Percentiles rank a stretch among this genome's conserved stretches.
These are phyloP conservation scores for Leptosomus discolor DNA, from an alignment of 2,113 vertebrate species.

Conservation along the genomic window DNA sequence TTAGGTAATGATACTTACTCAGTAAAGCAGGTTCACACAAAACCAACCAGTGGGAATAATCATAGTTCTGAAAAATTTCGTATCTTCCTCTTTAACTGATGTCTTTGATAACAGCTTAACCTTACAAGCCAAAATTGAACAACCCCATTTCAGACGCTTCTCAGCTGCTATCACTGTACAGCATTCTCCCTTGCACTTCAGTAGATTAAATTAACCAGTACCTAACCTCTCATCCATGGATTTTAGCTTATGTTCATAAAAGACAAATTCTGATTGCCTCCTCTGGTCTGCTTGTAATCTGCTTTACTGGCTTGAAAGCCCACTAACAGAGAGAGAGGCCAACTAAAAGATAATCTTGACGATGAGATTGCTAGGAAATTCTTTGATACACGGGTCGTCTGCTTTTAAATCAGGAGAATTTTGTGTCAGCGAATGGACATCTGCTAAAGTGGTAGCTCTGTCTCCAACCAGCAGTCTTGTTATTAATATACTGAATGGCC, in stretches of 20 bases:
- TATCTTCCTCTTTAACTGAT: not conserved
- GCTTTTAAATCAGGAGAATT: not conserved
- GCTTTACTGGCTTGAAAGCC: not conserved
- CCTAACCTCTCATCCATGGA: not conserved
- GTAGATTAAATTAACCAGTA: not conserved
- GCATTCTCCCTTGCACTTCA: not conserved
- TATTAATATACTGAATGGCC: not conserved
- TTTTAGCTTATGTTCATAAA: not conserved
- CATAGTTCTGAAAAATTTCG: not conserved
- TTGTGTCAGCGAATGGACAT: not conserved
- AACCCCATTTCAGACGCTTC: not conserved
- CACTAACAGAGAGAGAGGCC: not conserved
- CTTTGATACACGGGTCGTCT: not conserved
- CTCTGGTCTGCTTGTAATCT: not conserved
- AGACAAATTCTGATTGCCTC: not conserved
- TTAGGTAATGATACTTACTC: not conserved
- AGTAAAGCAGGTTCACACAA: not conserved
- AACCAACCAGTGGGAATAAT: not conserved
- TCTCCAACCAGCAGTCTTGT: not conserved
- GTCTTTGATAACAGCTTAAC: not conserved
- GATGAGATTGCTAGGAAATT: not conserved
- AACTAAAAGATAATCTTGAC: not conserved
- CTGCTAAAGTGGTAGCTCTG: not conserved
- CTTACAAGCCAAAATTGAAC: not conserved
- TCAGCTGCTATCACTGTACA: not conserved